Percentiles rank a stretch among this genome's conserved stretches.
phyloP scores from a whole-genome alignment of 2,888 invertebrate genomes.

The Rotaria socialis region DNA sequence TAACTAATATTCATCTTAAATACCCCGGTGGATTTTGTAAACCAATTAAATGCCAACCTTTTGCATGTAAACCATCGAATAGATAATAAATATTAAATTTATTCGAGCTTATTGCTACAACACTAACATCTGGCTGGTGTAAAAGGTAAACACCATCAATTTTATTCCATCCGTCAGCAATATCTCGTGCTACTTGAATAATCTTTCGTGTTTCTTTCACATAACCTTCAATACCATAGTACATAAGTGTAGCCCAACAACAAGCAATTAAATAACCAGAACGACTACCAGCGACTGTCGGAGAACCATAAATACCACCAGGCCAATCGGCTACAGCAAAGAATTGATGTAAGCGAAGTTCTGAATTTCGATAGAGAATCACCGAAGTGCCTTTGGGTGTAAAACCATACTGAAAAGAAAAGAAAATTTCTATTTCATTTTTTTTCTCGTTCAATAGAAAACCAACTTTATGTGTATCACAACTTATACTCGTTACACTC shows the following conservation, averaged over 20 bases:
- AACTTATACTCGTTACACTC: constrained; percentile 91
- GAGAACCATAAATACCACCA: constrained; percentile 91
- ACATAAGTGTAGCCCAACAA: constrained; percentile 91
- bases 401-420: constrained; percentile 76
- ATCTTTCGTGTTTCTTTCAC: constrained; percentile 76
- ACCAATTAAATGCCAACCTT: constrained; percentile 87
- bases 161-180: constrained; percentile 71
- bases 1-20: too few species aligned
- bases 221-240: constrained; percentile 81
- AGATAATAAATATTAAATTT: constrained; percentile 84
- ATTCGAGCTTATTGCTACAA: constrained; percentile 81
- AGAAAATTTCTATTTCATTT: neutral
- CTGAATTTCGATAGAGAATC: constrained; percentile 74
- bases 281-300: constrained; percentile 70
- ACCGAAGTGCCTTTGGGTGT: constrained; percentile 95
- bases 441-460: neutral
- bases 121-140: constrained; percentile 83
- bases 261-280: constrained; percentile 79
- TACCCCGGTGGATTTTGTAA: constrained; percentile 89
- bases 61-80: constrained; percentile 71
- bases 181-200: constrained; percentile 72
- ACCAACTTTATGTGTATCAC: constrained; percentile 92
- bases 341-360: constrained; percentile 81
- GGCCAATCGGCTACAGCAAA: constrained; percentile 94
- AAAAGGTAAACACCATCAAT: constrained; percentile 76